Base-by-base conservation (phyloP, 2,888 invertebrate species). In the Gibbula magus region DNA sequence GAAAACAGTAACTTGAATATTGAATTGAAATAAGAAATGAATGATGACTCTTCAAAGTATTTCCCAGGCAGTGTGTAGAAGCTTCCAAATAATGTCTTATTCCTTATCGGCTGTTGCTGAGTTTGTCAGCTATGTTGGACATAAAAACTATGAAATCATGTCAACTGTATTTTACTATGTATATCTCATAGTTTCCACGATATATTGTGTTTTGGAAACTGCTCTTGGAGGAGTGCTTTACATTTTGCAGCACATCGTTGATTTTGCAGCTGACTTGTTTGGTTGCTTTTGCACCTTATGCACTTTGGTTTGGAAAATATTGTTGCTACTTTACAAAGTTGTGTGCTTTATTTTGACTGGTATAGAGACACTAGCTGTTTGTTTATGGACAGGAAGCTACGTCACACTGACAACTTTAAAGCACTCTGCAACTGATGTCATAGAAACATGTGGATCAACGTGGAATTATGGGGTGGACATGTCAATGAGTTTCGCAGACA, bases 261-360 rank as follows among this genome's bases (percentile, higher is more conserved):
- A 84, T 51, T 84, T 85, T 74, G 53, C 82, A 16, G 18, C 56
- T 10, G 85, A 86, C 75, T 51, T 84, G 10, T 76, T 77, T 52
- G 66, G 52, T n/a, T 84, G 84, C 51, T 35, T 82, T 7, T 75
- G 70, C 45, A 77, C 81, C 8, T 51, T 84, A 2, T 18, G 79
- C 22, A 53, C 79, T n/a, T 76, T 84, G 7, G 25, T 83, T 61
- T 83, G 83, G 84, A 81, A 70, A 32, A 61, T 84, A 52, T 7
- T 79, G 13, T 51, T 84, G 32, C 53, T 84, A 5, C 7, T 84
- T 0, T 83, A 81, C 53, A 79, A 84, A 79, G 52, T 81, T 0
- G 32, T 82, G 3, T 79, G 77, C 32, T 76, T 84, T 13, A 25
- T 83, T 8, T 53, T 84, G 18, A 80, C 79, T n/a, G 81, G 77